Evolutionary conservation across 1,140 invertebrate genomes (phyloP).

Genomic region (Globodera rostochiensis): DNA sequence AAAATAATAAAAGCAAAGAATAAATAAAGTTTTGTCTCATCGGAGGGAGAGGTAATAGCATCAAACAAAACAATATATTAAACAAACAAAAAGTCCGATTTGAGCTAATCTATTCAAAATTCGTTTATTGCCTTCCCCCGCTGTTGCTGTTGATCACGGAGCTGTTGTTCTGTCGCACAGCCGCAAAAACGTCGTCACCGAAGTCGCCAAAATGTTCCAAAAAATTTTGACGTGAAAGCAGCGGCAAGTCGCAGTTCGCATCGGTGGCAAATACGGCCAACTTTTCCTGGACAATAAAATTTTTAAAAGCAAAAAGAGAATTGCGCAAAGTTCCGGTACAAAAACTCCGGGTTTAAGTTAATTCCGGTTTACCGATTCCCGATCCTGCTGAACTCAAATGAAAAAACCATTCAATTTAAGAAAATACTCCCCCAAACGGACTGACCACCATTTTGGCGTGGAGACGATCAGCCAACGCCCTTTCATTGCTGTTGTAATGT

Average conservation of each 20-base stretch:
- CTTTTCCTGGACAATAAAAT: conserved; percentile 19
- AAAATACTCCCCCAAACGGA: not conserved
- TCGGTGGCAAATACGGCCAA: conserved; percentile 19
- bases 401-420: too few species aligned
- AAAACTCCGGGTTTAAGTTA: too few species aligned
- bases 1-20: too few species aligned
- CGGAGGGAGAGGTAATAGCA: too few species aligned
- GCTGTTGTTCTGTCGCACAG: conserved; percentile 10
- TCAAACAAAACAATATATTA: too few species aligned
- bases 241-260: conserved; percentile 14
- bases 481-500: conserved; percentile 19
- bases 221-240: conserved; percentile 3
- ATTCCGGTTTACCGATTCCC: not conserved
- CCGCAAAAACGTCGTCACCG: conserved; percentile 12
- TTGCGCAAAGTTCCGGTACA: too few species aligned
- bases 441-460: conserved; percentile 27
- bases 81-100: too few species aligned
- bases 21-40: too few species aligned
- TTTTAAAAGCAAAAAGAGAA: not conserved
- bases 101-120: too few species aligned
- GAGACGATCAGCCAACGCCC: conserved; percentile 16
- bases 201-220: conserved; percentile 13
- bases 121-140: not conserved
- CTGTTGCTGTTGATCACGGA: not conserved
- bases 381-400: not conserved